Percentiles rank a stretch among this genome's conserved stretches.
These are phyloP conservation scores for Prochilodus magdalenae DNA, from an alignment of 2,113 vertebrate species.

Conservation along the genomic window DNA sequence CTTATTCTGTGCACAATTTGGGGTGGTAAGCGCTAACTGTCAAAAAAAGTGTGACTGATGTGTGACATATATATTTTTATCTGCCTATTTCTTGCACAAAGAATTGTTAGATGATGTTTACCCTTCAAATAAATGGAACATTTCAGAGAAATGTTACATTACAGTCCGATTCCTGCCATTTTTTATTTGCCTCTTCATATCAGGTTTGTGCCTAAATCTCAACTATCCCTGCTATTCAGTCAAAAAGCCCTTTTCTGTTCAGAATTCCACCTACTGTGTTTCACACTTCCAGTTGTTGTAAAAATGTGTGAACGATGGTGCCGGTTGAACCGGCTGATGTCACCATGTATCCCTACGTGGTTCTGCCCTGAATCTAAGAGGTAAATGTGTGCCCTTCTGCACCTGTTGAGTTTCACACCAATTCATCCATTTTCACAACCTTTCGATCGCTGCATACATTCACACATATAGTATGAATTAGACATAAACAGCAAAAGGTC, in stretches of 20 bases:
- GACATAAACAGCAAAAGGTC: not conserved
- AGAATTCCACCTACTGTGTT: not conserved
- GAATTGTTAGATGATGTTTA: too few relatives aligned
- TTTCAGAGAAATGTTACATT: too few relatives aligned
- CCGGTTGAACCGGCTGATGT: not conserved
- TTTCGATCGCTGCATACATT: not conserved
- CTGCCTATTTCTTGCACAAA: too few relatives aligned
- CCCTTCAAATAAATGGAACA: too few relatives aligned
- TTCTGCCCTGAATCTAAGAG: not conserved
- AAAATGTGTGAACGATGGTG: not conserved
- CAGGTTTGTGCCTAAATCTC: not conserved
- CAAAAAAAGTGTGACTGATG: too few relatives aligned
- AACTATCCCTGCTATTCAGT: not conserved
- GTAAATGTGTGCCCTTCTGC: not conserved
- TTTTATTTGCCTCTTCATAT: too few relatives aligned
- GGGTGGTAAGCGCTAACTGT: too few relatives aligned
- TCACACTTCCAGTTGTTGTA: not conserved
- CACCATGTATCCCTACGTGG: not conserved
- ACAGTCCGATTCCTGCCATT: too few relatives aligned
- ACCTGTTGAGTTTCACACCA: not conserved
- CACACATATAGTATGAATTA: not conserved
- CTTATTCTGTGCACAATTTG: too few relatives aligned
- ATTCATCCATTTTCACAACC: not conserved
- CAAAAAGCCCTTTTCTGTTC: not conserved
- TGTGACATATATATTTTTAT: too few relatives aligned